Evolutionary conservation across 1,140 invertebrate genomes (phyloP).

Genomic region (Drosophila parabipectinata): DNA sequence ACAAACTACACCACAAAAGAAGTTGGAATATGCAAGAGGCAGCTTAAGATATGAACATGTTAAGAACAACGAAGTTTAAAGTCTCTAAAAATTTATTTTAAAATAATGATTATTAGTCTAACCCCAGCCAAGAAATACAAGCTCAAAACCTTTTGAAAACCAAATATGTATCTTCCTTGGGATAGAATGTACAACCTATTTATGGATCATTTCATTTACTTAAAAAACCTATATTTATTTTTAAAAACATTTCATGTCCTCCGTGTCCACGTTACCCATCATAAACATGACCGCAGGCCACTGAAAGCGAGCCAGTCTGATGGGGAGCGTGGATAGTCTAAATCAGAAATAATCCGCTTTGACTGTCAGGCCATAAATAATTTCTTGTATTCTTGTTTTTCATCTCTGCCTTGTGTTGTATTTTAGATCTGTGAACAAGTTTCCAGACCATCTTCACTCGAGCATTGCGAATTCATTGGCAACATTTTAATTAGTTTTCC

Average conservation of each 20-base stretch:
- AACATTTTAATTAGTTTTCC: slow-evolving; percentile 67
- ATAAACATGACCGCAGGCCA: slow-evolving; percentile 20
- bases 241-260: slow-evolving; percentile 1
- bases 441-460: slow-evolving; percentile 36
- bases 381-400: slow-evolving; percentile 34
- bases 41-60: not conserved
- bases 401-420: slow-evolving; percentile 16
- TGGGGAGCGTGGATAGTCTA: slow-evolving; percentile 58
- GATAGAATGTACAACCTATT: not conserved
- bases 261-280: slow-evolving; percentile 7
- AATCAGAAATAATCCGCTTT: slow-evolving; percentile 77
- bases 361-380: slow-evolving; percentile 57
- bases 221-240: not conserved
- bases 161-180: not conserved
- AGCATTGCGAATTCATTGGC: slow-evolving; percentile 40
- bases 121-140: too few relatives aligned
- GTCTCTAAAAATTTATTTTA: not conserved
- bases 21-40: slow-evolving; percentile 37
- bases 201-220: not conserved
- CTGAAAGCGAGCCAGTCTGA: slow-evolving; percentile 26
- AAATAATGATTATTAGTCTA: too few relatives aligned
- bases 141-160: too few relatives aligned
- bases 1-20: slow-evolving; percentile 51
- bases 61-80: not conserved
- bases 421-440: slow-evolving; percentile 50